Percentiles rank a stretch among this genome's conserved stretches.
These are phyloP conservation scores for Oncorhynchus clarkii DNA, from an alignment of 2,113 vertebrate species.

Conservation along the genomic window DNA sequence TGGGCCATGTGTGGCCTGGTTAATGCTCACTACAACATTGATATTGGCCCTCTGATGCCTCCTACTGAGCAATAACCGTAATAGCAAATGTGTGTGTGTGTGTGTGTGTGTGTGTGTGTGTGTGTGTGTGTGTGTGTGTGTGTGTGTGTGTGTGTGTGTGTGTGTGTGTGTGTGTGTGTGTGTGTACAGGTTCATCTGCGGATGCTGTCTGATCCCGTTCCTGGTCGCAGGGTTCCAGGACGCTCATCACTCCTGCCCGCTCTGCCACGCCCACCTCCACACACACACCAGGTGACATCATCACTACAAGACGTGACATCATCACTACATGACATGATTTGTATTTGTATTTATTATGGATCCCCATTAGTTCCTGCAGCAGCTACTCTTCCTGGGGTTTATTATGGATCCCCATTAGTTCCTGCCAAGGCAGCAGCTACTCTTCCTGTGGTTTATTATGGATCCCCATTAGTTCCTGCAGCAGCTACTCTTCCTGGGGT, in stretches of 20 bases:
- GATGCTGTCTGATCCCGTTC: background rate
- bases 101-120: background rate
- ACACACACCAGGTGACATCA: background rate
- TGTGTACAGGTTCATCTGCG: background rate
- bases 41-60: background rate
- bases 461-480: too few species aligned
- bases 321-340: too few species aligned
- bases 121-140: constrained; percentile 3
- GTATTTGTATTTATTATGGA: too few species aligned
- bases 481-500: too few species aligned
- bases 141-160: constrained; percentile 9
- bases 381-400: too few species aligned
- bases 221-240: background rate
- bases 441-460: too few species aligned
- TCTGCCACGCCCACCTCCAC: background rate
- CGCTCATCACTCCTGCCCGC: background rate
- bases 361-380: too few species aligned
- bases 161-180: constrained; percentile 1
- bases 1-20: too few species aligned
- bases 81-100: background rate
- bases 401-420: too few species aligned
- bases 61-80: background rate
- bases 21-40: background rate
- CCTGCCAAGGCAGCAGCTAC: too few species aligned
- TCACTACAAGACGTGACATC: background rate